Conservation (phyloP, 2,888 invertebrate species). For the Philereme vetulata region DNA sequence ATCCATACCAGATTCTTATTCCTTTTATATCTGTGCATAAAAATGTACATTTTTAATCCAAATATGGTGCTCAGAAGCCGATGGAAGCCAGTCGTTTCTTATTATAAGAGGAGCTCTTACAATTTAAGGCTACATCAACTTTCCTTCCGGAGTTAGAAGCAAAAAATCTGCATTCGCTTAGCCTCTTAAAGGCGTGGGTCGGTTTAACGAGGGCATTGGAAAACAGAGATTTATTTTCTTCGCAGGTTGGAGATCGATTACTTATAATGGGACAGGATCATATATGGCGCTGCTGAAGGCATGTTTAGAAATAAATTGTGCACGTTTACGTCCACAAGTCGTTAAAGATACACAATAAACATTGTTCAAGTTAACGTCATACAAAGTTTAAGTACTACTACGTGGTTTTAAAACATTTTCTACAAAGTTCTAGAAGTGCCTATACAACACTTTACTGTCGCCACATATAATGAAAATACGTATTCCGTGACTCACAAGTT, state of each 20-base stretch:
- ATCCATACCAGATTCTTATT: conserved; percentile 61
- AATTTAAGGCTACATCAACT: conserved; percentile 72
- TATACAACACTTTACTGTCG: no score
- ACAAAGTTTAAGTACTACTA: not conserved
- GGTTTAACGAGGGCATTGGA: conserved; percentile 21
- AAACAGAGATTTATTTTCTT: conserved; percentile 26
- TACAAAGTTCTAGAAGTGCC: not conserved
- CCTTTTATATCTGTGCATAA: conserved; percentile 62
- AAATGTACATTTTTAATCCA: conserved; percentile 67
- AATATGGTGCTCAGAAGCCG: conserved; percentile 66
- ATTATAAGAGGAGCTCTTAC: conserved; percentile 64
- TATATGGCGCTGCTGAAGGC: conserved; percentile 9
- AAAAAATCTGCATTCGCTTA: conserved; percentile 53
- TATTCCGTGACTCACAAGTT: no score
- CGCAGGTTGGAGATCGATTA: conserved; percentile 15
- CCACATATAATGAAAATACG: no score
- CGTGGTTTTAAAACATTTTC: no score
- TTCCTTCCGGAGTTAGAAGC: conserved; percentile 75
- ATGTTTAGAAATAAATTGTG: not conserved
- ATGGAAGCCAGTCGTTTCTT: conserved; percentile 75
- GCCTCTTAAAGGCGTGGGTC: conserved; percentile 28
- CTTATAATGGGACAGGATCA: conserved; percentile 19
- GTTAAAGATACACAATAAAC: not conserved
- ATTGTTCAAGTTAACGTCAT: not conserved
- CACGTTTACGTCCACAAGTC: not conserved